Evolutionary conservation across 2,797 vertebrate species (phyloP), one percentile per base, ranked within the genome.

Genomic region (Alosa sapidissima): DNA sequence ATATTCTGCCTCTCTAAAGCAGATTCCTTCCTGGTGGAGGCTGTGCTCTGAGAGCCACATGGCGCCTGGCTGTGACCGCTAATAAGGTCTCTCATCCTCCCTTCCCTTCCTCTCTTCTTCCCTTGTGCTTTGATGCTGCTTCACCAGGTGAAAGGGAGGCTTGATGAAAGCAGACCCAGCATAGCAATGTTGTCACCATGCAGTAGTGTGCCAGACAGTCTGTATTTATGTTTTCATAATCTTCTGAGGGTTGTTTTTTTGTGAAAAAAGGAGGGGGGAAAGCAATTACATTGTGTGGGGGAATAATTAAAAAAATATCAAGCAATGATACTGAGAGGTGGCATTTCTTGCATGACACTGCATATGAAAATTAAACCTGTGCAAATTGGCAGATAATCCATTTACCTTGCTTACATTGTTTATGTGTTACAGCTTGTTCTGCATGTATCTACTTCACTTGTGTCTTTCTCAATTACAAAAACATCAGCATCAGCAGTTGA

Each of bases 51-150:
- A 21, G 47, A 58, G 84, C 65, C 49, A 83, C 81, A 83, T 82
- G 84, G 81, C 58, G 60, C 75, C 60, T 14, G 24, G 49, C 82
- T 84, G 86, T 47, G 81, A 58, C 72, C 68, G 82, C 81, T 81
- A 88, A 87, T 87, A 84, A 60, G 54, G 81, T 81, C 81, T 86
- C 60, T 16, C 47, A 19, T 21, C 45, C 51, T 85, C 86, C 28
- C 82, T 85, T 84, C 82, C 33, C 36, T 78, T 21, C 41, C 4
- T 28, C 24, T 75, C 33, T 28, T 0, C 16, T 36, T 16, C 36
- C 36, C 68, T 75, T 82, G 65, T 89, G 82, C 60, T 45, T 49
- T 82, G 84, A 62, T 81, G 54, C 78, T 52, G 48, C 13, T 45
- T 86, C 49, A 33, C 24, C 84, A 58, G 49, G 24, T 60, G 81